Conservation (phyloP, 2,113 vertebrate genomes). For the Sapajus apella region DNA sequence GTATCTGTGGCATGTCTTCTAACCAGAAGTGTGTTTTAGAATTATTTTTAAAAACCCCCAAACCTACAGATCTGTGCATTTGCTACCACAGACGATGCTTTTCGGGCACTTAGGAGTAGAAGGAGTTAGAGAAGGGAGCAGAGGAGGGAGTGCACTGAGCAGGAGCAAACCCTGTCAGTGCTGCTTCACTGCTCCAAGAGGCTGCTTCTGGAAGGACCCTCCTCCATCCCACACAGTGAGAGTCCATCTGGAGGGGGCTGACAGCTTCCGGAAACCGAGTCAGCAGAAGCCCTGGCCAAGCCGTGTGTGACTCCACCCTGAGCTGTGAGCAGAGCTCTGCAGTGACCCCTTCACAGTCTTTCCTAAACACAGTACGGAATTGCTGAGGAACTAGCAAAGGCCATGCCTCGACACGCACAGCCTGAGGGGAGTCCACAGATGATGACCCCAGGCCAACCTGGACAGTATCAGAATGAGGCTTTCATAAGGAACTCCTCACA, state of each 20-base stretch:
- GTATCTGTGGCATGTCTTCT: background rate
- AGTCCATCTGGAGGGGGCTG: too few species aligned
- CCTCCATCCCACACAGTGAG: background rate
- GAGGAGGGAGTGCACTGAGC: too few species aligned
- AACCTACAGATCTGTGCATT: too few species aligned
- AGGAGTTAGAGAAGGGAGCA: background rate
- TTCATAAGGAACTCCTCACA: background rate
- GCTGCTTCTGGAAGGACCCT: background rate
- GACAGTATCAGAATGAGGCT: background rate
- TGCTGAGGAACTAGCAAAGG: background rate
- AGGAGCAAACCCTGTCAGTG: background rate
- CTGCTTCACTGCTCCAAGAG: background rate
- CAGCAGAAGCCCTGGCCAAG: background rate
- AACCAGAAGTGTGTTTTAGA: background rate
- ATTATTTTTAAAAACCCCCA: background rate
- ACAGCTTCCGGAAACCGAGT: rapidly evolving
- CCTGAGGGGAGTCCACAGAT: too few species aligned
- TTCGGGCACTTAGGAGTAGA: background rate
- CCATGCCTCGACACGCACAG: background rate
- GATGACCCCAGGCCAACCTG: background rate
- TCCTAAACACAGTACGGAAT: background rate
- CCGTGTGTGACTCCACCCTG: background rate
- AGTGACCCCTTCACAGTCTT: too few species aligned
- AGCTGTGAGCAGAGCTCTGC: background rate
- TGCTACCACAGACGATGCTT: background rate